Conservation (phyloP, 2,113 vertebrate genomes). For the Dinomys branickii region DNA sequence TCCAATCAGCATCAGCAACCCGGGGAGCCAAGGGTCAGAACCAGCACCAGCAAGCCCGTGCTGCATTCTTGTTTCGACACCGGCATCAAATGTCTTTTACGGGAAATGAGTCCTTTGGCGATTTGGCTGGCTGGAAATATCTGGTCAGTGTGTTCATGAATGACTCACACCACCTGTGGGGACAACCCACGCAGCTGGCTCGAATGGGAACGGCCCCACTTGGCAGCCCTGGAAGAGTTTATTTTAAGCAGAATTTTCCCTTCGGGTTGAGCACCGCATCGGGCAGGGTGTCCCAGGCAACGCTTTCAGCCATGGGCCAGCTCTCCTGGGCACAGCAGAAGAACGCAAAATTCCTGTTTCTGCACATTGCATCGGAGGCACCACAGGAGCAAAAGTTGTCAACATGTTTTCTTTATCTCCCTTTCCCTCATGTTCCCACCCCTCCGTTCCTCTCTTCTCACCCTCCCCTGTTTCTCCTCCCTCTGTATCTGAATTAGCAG, state of each 20-base stretch:
- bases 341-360: background rate
- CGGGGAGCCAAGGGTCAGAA: background rate
- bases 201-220: constrained; percentile 39
- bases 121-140: constrained; percentile 44
- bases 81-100: constrained; percentile 29
- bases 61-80: background rate
- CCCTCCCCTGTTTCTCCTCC: background rate
- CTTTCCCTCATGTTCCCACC: background rate
- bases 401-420: background rate
- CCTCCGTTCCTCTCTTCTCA: background rate
- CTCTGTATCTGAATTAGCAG: background rate
- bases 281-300: background rate
- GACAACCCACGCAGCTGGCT: constrained; percentile 47
- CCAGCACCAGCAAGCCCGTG: background rate
- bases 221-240: constrained; percentile 33
- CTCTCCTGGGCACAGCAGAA: background rate
- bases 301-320: background rate
- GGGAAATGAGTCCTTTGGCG: constrained; percentile 60
- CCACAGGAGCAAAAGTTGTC: background rate
- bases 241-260: constrained; percentile 42
- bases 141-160: constrained; percentile 36
- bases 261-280: constrained; percentile 4
- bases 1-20: background rate
- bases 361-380: background rate
- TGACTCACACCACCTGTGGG: constrained; percentile 61